phyloP scores from a whole-genome alignment of 2,113 vertebrate genomes.

The Charadrius vociferus region DNA sequence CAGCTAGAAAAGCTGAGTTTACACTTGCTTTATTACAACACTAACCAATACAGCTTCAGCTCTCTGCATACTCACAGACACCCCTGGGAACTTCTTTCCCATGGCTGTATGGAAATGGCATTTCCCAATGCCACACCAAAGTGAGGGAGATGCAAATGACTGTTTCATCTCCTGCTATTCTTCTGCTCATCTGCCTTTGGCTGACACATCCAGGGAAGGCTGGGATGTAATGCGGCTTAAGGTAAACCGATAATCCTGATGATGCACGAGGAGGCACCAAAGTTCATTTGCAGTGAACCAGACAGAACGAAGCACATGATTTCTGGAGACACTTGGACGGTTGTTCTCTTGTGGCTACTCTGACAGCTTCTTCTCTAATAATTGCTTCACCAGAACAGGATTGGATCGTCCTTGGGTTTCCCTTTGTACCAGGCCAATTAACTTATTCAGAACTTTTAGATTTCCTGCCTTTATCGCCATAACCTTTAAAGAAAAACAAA shows the following conservation, averaged over 20 bases:
- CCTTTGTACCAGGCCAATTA: conserved; percentile 89
- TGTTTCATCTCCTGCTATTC: not conserved
- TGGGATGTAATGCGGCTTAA: not conserved
- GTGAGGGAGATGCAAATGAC: not conserved
- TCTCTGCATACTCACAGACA: not conserved
- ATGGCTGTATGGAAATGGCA: not conserved
- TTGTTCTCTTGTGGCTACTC: not conserved
- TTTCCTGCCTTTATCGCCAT: conserved; percentile 84
- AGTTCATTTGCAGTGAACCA: not conserved
- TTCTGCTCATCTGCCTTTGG: not conserved
- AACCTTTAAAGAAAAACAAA: conserved; percentile 77
- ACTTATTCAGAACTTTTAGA: conserved; percentile 88
- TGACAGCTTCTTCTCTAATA: conserved; percentile 81
- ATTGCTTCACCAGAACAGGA: conserved; percentile 79
- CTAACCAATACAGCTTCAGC: not conserved
- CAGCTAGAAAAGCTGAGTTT: not conserved
- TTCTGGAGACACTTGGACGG: not conserved
- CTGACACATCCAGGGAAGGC: not conserved
- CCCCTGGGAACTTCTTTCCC: not conserved
- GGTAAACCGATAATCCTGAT: not conserved
- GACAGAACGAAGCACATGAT: rapidly evolving
- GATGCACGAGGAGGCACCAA: not conserved
- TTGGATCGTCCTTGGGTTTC: conserved; percentile 84
- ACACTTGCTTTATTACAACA: not conserved
- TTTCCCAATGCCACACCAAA: not conserved